Conservation (phyloP, 2,888 invertebrate species). For the Aquatica leii region DNA sequence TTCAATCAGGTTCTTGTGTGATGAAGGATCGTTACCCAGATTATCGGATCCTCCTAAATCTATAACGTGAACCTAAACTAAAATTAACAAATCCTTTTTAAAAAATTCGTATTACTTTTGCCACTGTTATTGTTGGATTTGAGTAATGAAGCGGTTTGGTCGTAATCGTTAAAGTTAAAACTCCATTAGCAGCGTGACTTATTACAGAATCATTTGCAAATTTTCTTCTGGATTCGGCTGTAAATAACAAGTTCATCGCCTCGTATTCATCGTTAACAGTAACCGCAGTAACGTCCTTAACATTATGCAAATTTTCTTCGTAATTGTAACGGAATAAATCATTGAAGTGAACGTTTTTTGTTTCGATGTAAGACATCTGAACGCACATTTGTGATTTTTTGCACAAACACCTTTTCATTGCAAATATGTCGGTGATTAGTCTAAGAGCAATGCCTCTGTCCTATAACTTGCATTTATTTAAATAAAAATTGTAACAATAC, state of each 20-base stretch:
- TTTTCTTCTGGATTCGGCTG: constrained; percentile 57
- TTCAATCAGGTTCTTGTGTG: constrained; percentile 53
- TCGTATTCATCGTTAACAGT: constrained; percentile 50
- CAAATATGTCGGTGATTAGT: constrained; percentile 53
- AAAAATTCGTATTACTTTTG: constrained; percentile 47
- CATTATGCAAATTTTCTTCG: constrained; percentile 35
- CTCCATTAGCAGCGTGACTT: constrained; percentile 55
- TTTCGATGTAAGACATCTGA: constrained; percentile 57
- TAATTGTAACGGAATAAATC: constrained; percentile 55
- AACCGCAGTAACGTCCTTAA: constrained; percentile 48
- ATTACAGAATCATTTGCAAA: constrained; percentile 48
- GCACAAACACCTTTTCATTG: constrained; percentile 47
- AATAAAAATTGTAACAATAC: neutral
- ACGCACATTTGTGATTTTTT: constrained; percentile 53
- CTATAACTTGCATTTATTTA: constrained; percentile 51
- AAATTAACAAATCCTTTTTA: constrained; percentile 17
- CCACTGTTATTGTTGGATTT: constrained; percentile 43
- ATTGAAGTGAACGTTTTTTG: constrained; percentile 50
- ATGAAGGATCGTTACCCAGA: constrained; percentile 49
- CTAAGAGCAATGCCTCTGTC: constrained; percentile 59
- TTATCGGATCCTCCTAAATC: constrained; percentile 61
- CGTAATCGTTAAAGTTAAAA: constrained; percentile 57
- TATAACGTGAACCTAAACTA: constrained; percentile 59
- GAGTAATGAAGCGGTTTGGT: constrained; percentile 47
- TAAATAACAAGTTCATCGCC: constrained; percentile 53